A percentile compares a stretch with the other conserved stretches of the same genome.
These are phyloP conservation scores for Anoncus sp. DNA, from an alignment of 2,888 invertebrate genomes.

Conservation along the genomic window DNA sequence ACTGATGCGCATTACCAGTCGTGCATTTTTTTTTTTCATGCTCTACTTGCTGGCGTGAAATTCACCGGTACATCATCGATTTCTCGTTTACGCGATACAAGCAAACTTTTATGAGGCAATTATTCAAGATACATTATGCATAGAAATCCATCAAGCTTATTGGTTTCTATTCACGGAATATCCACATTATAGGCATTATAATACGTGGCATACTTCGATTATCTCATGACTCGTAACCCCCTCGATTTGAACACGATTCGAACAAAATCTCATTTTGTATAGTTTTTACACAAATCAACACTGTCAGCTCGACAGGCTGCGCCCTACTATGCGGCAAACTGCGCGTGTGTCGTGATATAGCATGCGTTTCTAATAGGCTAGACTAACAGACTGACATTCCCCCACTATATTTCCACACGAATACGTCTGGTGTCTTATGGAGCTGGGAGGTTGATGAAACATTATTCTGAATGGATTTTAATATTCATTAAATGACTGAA, in stretches of 20 bases:
- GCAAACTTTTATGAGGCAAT: constrained; percentile 35
- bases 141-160: constrained; percentile 54
- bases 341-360: too few relatives aligned
- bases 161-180: constrained; percentile 35
- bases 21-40: constrained; percentile 1
- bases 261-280: constrained; percentile 1
- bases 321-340: too few relatives aligned
- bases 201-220: background rate
- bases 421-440: background rate
- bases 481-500: background rate
- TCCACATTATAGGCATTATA: constrained; percentile 2
- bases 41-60: background rate
- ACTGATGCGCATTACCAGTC: too few relatives aligned
- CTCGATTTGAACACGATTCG: background rate
- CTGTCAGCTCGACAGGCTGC: background rate
- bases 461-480: background rate
- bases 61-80: constrained; percentile 33
- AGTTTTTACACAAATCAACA: background rate
- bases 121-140: constrained; percentile 49
- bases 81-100: constrained; percentile 33
- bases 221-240: constrained; percentile 1
- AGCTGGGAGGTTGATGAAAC: background rate
- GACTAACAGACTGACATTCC: too few relatives aligned
- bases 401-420: background rate
- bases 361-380: too few relatives aligned